A percentile compares a stretch with the other conserved stretches of the same genome.
Conservation (phyloP, 2,113 vertebrate species). For the Scophthalmus maximus region DNA sequence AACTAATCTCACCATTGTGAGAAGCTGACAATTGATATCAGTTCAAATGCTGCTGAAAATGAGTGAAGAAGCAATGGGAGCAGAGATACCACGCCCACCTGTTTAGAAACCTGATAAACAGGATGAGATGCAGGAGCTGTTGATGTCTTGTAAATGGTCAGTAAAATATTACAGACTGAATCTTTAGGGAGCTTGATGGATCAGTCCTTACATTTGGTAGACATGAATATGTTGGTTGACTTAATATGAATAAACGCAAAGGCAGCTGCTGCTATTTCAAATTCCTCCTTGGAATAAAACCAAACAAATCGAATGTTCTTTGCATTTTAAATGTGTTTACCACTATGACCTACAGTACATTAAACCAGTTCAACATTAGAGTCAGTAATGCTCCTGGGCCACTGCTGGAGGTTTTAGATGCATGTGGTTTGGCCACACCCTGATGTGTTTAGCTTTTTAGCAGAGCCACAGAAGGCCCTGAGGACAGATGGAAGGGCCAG, state of each 20-base stretch:
- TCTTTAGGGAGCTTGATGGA: not conserved
- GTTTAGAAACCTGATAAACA: too few species aligned
- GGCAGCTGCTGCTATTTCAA: not conserved
- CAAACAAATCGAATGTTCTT: not conserved
- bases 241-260: not conserved
- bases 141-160: too few species aligned
- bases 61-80: too few species aligned
- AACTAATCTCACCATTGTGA: too few species aligned
- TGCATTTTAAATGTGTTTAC: conserved; percentile 2
- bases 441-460: conserved; percentile 62
- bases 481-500: conserved; percentile 39
- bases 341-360: not conserved
- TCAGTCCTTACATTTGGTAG: not conserved
- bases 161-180: not conserved
- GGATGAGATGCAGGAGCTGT: too few species aligned
- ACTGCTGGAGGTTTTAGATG: conserved; percentile 52
- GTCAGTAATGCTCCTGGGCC: conserved; percentile 14
- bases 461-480: conserved; percentile 43
- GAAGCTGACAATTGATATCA: too few species aligned
- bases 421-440: conserved; percentile 53
- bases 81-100: too few species aligned
- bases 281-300: not conserved
- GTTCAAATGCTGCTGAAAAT: too few species aligned
- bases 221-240: too few species aligned
- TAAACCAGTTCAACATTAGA: conserved; percentile 29